These are phyloP conservation scores for Drosophila birchii DNA, from an alignment of 2,888 invertebrate species.

Conservation along the genomic window DNA sequence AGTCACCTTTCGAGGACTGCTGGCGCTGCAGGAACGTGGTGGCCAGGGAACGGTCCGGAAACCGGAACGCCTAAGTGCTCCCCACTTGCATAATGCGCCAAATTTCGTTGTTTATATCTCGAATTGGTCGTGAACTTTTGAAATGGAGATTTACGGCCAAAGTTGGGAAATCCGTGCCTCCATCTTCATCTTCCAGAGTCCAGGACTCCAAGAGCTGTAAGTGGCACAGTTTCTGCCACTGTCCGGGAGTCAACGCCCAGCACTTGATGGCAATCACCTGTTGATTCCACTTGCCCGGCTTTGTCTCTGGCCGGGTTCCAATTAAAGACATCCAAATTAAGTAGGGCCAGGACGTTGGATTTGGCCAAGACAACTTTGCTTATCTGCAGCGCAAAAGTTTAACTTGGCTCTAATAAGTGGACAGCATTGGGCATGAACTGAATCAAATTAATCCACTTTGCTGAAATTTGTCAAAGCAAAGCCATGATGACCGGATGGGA, in stretches of 20 bases:
- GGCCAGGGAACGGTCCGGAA: conserved; percentile 45
- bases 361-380: conserved; percentile 53
- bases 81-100: conserved; percentile 62
- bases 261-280: conserved; percentile 54
- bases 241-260: conserved; percentile 14
- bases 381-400: conserved; percentile 59
- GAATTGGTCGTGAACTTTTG: conserved; percentile 44
- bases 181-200: not conserved
- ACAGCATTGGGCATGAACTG: conserved; percentile 41
- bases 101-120: conserved; percentile 40
- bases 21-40: conserved; percentile 58
- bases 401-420: conserved; percentile 46
- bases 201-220: conserved; percentile 1
- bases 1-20: not conserved
- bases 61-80: conserved; percentile 52
- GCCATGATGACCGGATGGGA: not conserved
- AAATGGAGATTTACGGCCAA: conserved; percentile 42
- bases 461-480: conserved; percentile 64
- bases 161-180: conserved; percentile 13
- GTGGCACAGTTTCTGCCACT: not conserved
- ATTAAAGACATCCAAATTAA: conserved; percentile 53
- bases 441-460: conserved; percentile 73
- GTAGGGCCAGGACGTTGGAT: conserved; percentile 9
- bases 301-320: conserved; percentile 40
- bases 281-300: conserved; percentile 46